A percentile compares a stretch with the other conserved stretches of the same genome.
Evolutionary conservation across 2,888 invertebrate species (phyloP).

Genomic region (Drosophila subquinaria): DNA sequence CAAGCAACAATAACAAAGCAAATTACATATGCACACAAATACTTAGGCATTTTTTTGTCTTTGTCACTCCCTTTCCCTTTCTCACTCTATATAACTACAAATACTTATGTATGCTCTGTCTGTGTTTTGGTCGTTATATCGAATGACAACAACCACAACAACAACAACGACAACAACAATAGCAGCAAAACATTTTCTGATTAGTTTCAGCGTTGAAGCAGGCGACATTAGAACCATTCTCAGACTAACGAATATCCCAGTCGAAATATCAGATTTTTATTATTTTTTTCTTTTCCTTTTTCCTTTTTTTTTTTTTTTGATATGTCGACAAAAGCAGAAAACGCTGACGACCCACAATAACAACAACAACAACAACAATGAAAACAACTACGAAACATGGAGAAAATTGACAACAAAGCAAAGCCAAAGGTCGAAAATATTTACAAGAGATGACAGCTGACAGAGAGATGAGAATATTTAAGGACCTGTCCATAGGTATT

Average conservation of each 20-base stretch:
- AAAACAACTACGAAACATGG: not conserved
- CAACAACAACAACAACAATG: constrained; percentile 18
- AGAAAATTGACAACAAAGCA: constrained; percentile 50
- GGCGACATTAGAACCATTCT: constrained; percentile 53
- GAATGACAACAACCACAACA: constrained; percentile 58
- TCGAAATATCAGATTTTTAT: constrained; percentile 32
- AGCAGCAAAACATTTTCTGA: constrained; percentile 71
- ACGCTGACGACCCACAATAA: constrained; percentile 26
- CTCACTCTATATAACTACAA: not conserved
- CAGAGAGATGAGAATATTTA: constrained; percentile 35
- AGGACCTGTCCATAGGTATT: constrained; percentile 18
- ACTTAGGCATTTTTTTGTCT: constrained; percentile 24
- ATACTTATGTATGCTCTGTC: not conserved
- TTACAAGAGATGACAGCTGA: constrained; percentile 56
- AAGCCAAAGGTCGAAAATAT: constrained; percentile 56
- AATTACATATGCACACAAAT: constrained; percentile 79
- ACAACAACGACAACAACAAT: constrained; percentile 37
- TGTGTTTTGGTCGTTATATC: constrained; percentile 46
- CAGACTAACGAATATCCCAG: constrained; percentile 20
- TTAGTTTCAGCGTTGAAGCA: constrained; percentile 63
- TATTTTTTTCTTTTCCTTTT: not conserved
- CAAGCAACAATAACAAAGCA: constrained; percentile 71
- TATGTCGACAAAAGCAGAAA: constrained; percentile 37
- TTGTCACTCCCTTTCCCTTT: not conserved
- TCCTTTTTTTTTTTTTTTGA: constrained; percentile 20